Conservation (phyloP, 2,888 invertebrate genomes). For the Epinotia nisella region DNA sequence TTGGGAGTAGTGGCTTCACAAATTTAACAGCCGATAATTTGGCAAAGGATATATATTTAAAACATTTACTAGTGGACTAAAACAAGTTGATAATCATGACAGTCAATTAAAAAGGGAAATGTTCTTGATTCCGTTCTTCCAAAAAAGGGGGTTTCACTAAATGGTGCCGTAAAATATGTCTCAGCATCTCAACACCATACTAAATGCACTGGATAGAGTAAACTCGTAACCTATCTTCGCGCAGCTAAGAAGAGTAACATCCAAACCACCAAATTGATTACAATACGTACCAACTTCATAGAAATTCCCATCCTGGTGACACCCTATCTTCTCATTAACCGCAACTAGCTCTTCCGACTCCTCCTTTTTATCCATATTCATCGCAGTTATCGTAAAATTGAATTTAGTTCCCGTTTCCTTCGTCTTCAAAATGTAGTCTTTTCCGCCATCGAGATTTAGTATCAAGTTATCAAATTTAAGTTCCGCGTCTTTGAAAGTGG, state of each 20-base stretch:
- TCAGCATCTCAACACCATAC: background rate
- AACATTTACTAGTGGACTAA: no score
- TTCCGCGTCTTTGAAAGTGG: slow-evolving; percentile 69
- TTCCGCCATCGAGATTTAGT: slow-evolving; percentile 73
- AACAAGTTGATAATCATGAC: no score
- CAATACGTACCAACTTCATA: slow-evolving; percentile 72
- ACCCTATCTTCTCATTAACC: slow-evolving; percentile 62
- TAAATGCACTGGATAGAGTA: background rate
- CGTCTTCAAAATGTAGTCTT: slow-evolving; percentile 77
- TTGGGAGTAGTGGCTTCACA: no score
- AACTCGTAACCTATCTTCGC: background rate
- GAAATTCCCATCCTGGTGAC: slow-evolving; percentile 70
- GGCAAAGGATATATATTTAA: no score
- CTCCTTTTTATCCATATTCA: slow-evolving; percentile 56
- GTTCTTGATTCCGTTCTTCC: no score
- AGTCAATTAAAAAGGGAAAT: no score
- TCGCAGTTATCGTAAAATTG: slow-evolving; percentile 75
- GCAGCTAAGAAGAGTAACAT: background rate
- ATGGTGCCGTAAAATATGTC: no score
- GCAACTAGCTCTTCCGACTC: slow-evolving; percentile 56
- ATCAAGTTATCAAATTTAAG: slow-evolving; percentile 74
- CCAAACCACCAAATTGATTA: background rate
- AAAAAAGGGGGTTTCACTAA: no score
- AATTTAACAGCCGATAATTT: no score
- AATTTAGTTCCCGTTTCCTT: slow-evolving; percentile 79